phyloP scores from a whole-genome alignment of 2,797 vertebrate genomes.

The Lemur catta region DNA sequence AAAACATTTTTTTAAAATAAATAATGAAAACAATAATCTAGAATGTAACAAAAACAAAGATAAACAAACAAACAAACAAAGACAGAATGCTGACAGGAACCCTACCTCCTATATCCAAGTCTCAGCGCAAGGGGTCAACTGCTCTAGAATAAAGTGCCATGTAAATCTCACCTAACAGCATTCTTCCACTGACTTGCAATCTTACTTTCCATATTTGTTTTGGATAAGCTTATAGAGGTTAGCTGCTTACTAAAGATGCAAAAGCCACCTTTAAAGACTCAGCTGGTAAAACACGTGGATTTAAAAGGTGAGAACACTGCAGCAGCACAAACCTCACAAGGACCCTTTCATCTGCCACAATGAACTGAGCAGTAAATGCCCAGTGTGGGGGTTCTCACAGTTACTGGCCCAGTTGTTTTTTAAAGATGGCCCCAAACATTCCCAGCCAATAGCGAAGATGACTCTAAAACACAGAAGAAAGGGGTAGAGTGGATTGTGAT shows the following conservation, averaged over 20 bases:
- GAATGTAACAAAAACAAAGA: too few species aligned
- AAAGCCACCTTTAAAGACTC: neutral
- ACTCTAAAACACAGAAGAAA: neutral
- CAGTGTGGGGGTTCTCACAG: neutral
- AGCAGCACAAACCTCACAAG: accelerated
- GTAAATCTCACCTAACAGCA: neutral
- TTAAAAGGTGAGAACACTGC: neutral
- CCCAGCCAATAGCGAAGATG: neutral
- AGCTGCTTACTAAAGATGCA: neutral
- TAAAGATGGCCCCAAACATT: neutral
- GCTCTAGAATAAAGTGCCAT: neutral
- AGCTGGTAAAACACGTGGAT: neutral
- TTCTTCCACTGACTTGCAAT: neutral
- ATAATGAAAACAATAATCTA: neutral
- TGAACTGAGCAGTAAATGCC: neutral
- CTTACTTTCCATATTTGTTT: neutral
- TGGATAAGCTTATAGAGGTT: neutral
- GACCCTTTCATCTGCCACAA: neutral
- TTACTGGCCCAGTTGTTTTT: neutral
- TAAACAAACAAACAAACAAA: neutral
- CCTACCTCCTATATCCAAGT: neutral
- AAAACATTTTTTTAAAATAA: neutral
- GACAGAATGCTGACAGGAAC: neutral
- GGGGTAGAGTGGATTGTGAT: neutral
- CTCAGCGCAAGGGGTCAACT: neutral